Evolutionary conservation across 1,140 invertebrate genomes (phyloP), one percentile per base, ranked within the genome.

Genomic region (Ephestia elutella): DNA sequence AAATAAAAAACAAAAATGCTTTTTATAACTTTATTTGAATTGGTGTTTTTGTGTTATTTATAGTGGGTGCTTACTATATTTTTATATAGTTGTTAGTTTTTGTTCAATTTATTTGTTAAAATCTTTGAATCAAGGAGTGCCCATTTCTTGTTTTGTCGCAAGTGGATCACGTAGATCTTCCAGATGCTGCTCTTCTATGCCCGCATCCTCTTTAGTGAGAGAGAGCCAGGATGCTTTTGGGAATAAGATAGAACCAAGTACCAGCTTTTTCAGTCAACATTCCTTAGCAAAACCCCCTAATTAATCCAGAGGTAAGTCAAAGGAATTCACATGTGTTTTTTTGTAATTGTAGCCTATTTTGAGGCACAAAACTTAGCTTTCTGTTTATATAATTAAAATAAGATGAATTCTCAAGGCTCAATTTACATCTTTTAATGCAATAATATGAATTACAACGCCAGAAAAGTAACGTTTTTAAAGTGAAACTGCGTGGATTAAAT

Each of bases 171-270:
- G 25, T 54, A 84, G 59, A 68, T 80, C 50, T 71, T 87, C 51
- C 86, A 90, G 63, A 90, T 91, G 86, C 80, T 92, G 68, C 89
- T n/a, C 89, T 68, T 90, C 86, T 67, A 90, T 91, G 87, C 90
- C 90, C n/a, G n/a, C 53, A 81, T 86, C 59, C 74, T 90, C 65
- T 80, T 82, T 62, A 77, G 82, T 30, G n/a, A 86, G 87, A 69
- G 82, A 83, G 15, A 83, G 81, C 74, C 75, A 82, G 63, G 84
- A 87, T 78, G 82, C 71, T 53, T 83, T 84, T 62, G 82, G 78
- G 21, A 86, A 82, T 69, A 89, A 80, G 80, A 80, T 81, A 66
- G 79, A 71, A 50, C 73, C 79, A 50, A 78, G 75, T 63, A 86
- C 74, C 28, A 87, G 73, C 70, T 75, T 80, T 68, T 81, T 73